Evolutionary conservation across 2,888 invertebrate genomes (phyloP).

Genomic region (Lissocephala sabroskyi): DNA sequence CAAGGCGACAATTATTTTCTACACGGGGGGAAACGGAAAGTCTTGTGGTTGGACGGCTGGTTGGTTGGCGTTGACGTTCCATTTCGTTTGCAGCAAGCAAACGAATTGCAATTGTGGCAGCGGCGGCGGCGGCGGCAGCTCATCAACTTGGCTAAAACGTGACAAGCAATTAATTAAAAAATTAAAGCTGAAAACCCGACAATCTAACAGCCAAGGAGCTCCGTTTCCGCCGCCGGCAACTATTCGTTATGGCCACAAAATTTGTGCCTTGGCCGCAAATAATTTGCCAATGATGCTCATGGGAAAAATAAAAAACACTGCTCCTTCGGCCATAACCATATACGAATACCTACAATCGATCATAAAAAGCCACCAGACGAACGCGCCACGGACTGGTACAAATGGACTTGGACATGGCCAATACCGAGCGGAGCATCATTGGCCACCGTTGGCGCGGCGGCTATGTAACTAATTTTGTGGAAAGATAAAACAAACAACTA

Average conservation of each 20-base stretch:
- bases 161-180: constrained; percentile 63
- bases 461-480: constrained; percentile 53
- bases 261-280: constrained; percentile 33
- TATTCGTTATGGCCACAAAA: constrained; percentile 27
- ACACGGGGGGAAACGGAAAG: constrained; percentile 17
- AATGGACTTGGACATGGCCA: constrained; percentile 5
- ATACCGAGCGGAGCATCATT: no score
- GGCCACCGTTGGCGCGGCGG: no score
- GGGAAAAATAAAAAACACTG: constrained; percentile 52
- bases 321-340: constrained; percentile 55
- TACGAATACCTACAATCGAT: constrained; percentile 40
- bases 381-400: constrained; percentile 27
- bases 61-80: constrained; percentile 25
- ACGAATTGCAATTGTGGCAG: no score
- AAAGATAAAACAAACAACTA: constrained; percentile 31
- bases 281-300: constrained; percentile 60
- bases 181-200: constrained; percentile 35
- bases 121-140: constrained; percentile 18
- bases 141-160: constrained; percentile 43
- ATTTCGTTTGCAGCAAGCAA: constrained; percentile 49
- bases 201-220: not conserved
- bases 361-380: constrained; percentile 42
- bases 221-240: constrained; percentile 9
- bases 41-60: constrained; percentile 24
- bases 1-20: constrained; percentile 49